phyloP scores from a whole-genome alignment of 2,888 invertebrate species.

The Tupiocoris notatus region DNA sequence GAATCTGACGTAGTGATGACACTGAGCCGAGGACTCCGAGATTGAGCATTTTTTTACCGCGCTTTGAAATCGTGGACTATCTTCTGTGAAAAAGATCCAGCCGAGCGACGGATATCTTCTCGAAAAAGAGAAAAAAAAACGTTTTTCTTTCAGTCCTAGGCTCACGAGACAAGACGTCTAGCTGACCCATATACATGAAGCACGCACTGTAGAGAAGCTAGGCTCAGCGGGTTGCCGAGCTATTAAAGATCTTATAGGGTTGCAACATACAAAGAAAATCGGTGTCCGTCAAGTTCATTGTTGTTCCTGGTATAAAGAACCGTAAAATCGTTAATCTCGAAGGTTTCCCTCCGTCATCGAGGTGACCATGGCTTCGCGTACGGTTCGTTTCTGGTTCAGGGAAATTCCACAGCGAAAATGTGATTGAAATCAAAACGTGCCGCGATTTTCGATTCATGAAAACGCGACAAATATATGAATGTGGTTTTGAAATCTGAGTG shows the following conservation, averaged over 20 bases:
- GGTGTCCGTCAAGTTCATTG: no score
- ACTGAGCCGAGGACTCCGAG: not conserved
- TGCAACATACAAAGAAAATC: not conserved
- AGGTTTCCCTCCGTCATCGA: no score
- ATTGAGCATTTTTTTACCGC: not conserved
- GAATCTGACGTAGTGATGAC: not conserved
- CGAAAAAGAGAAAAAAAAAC: no score
- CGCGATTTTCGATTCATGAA: no score
- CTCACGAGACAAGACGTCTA: not conserved
- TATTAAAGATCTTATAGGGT: no score
- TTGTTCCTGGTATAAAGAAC: not conserved
- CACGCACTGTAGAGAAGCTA: not conserved
- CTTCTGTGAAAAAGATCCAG: not conserved
- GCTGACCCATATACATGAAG: not conserved
- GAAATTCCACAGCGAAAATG: no score
- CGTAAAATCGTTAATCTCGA: not conserved
- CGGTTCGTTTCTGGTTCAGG: no score
- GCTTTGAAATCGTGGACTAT: not conserved
- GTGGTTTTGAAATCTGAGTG: no score
- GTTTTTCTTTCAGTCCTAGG: not conserved
- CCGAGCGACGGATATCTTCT: no score
- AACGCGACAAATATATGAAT: no score
- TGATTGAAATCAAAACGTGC: no score
- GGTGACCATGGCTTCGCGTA: no score
- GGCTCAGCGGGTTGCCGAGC: not conserved